These are phyloP conservation scores for Drosophila tanythrix DNA, from an alignment of 2,888 invertebrate genomes.

Conservation along the genomic window DNA sequence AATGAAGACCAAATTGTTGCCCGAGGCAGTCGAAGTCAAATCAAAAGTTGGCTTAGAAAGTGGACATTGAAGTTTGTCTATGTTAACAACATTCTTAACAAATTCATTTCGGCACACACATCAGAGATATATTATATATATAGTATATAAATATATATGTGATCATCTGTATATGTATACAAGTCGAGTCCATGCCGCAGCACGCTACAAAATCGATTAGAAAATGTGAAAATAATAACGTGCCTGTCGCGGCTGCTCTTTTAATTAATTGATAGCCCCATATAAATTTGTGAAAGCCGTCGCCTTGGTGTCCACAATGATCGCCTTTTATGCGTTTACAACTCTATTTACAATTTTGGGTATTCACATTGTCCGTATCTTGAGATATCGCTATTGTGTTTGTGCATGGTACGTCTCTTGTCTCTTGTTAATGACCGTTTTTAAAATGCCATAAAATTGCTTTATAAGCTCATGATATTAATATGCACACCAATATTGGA, in stretches of 20 bases:
- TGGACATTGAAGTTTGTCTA: slow-evolving; percentile 53
- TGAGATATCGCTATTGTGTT: slow-evolving; percentile 63
- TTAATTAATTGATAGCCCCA: slow-evolving; percentile 78
- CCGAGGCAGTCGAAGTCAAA: slow-evolving; percentile 39
- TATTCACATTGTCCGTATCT: slow-evolving; percentile 31
- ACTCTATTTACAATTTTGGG: slow-evolving; percentile 74
- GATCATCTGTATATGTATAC: not conserved
- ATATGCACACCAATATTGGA: slow-evolving; percentile 80
- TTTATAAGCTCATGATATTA: slow-evolving; percentile 76
- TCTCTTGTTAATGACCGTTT: slow-evolving; percentile 78
- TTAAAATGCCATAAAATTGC: slow-evolving; percentile 80
- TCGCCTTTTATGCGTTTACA: slow-evolving; percentile 75
- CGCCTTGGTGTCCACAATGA: slow-evolving; percentile 71
- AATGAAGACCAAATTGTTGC: slow-evolving; percentile 43
- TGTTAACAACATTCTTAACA: slow-evolving; percentile 74
- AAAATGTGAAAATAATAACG: slow-evolving; percentile 66
- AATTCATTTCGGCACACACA: slow-evolving; percentile 64
- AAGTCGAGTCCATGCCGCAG: slow-evolving; percentile 6
- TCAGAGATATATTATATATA: slow-evolving; percentile 15
- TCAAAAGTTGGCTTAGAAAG: slow-evolving; percentile 61
- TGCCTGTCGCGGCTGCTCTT: slow-evolving; percentile 35
- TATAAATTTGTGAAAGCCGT: slow-evolving; percentile 80
- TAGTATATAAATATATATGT: slow-evolving; percentile 6
- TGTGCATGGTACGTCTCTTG: slow-evolving; percentile 72
- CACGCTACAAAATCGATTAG: slow-evolving; percentile 21